Base-by-base conservation (phyloP, 2,113 vertebrate species). In the Leucopsar rothschildi region DNA sequence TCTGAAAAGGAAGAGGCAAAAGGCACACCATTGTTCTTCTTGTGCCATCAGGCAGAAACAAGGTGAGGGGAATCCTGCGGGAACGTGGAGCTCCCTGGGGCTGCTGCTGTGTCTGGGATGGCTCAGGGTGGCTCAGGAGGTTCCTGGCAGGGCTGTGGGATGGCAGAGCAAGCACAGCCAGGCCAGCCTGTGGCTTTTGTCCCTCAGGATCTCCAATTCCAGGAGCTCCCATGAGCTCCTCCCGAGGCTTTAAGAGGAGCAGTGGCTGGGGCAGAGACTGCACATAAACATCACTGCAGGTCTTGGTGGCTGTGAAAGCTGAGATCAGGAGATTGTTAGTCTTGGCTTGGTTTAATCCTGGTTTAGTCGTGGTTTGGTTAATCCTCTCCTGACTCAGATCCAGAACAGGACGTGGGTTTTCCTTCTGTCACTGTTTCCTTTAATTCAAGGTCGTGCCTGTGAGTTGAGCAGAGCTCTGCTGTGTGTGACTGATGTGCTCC, bases 171-270 rank as follows among this genome's bases (percentile, higher is more conserved):
- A 55, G 70, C 76, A 31, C 27, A 57, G 7, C 42, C 10, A 4
- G n/a, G 2, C 18, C 15, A 68, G 27, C 22, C 64, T 6, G 15
- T 4, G 66, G 23, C n/a, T 5, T 33, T 4, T 31, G 29, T 11
- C 5, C 15, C 11, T 22, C n/a, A 47, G 19, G 40, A 50, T 0
- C 69, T 22, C n/a, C 21, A 5, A 5, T 5, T 28, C 2, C 57
- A 37, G 60, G 12, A 20, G n/a, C 14, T 65, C 22, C 55, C 21
- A 4, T 2, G 11, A 22, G 28, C 2, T 49, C 50, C 60, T 71
- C 1, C 7, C 25, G 44, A 39, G 2, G 35, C 9, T 0, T 6
- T 25, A 5, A 10, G 6, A 20, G 23, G 64, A 31, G 3, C 1
- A 8, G 61, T 8, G 71, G 44, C 42, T 59, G 35, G 20, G 37